A percentile compares a stretch with the other conserved stretches of the same genome.
Evolutionary conservation across 2,888 invertebrate genomes (phyloP).

Genomic region (Phengaris alcon): DNA sequence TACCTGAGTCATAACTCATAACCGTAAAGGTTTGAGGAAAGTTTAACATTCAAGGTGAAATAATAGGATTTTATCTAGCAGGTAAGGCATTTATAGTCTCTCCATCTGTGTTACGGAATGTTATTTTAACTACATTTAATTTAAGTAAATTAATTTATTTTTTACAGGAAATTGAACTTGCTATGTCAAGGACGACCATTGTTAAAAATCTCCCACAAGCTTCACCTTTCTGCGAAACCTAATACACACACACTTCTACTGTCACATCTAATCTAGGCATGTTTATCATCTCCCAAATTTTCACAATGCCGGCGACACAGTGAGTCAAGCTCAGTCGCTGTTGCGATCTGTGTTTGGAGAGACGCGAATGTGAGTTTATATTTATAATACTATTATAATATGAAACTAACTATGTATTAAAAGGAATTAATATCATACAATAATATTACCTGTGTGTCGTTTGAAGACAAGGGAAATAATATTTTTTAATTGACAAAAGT

Average conservation of each 20-base stretch:
- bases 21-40: not conserved
- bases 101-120: not conserved
- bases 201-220: not conserved
- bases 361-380: constrained; percentile 13
- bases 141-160: no score
- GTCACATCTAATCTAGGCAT: not conserved
- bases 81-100: not conserved
- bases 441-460: not conserved
- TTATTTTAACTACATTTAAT: no score
- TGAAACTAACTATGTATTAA: not conserved
- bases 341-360: not conserved
- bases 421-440: not conserved
- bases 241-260: not conserved
- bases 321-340: not conserved
- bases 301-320: not conserved
- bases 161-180: not conserved
- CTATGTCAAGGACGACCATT: not conserved
- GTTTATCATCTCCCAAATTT: not conserved
- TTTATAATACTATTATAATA: not conserved
- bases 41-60: not conserved
- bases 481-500: no score
- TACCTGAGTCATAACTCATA: not conserved
- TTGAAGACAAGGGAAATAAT: no score
- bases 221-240: not conserved
- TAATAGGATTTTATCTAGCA: not conserved